Evolutionary conservation across 2,113 vertebrate species (phyloP).

Genomic region (Psittacara wagleri): DNA sequence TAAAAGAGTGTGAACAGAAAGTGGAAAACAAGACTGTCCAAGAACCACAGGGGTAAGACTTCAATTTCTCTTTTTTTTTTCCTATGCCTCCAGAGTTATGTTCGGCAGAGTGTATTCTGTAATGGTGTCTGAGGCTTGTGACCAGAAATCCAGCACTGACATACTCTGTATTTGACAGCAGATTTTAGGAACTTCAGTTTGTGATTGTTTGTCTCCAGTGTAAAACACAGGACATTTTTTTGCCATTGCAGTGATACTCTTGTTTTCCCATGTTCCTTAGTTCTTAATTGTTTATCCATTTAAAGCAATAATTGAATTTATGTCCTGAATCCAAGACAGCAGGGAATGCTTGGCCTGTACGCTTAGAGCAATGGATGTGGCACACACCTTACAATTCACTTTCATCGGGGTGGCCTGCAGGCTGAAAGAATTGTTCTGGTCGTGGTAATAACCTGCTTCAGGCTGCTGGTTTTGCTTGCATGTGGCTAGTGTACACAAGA

Average conservation of each 20-base stretch:
- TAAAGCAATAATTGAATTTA: neutral
- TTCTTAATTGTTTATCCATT: neutral
- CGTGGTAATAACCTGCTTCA: neutral
- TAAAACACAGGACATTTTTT: neutral
- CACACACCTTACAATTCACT: neutral
- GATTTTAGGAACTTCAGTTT: neutral
- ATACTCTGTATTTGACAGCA: neutral
- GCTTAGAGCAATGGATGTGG: neutral
- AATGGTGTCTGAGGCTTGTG: neutral
- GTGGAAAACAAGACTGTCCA: constrained; percentile 94
- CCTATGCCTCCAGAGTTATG: neutral
- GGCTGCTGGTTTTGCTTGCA: neutral
- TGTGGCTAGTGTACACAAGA: fast-evolving
- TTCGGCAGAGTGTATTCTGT: neutral
- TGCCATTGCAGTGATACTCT: neutral
- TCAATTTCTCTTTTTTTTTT: neutral
- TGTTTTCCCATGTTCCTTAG: neutral
- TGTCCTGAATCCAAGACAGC: neutral
- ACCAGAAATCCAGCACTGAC: neutral
- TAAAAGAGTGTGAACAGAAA: constrained; percentile 99
- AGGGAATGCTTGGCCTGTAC: neutral
- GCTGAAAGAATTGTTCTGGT: neutral
- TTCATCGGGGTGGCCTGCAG: neutral
- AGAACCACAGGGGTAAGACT: constrained; percentile 92
- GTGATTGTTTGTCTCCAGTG: neutral